Percentiles rank a stretch among this genome's conserved stretches.
Conservation (phyloP, 2,113 vertebrate genomes). For the human region GRCh38 chr9:18958501-18959000, state of each 20-base stretch:
- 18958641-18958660: background rate
- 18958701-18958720: background rate
- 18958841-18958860: background rate
- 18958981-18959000: background rate
- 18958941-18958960: background rate
- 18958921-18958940: background rate
- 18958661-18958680: background rate
- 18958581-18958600: background rate
- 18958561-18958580: background rate
- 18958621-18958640: background rate
- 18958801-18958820: constrained; percentile 36
- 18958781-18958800: background rate
- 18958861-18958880: background rate
- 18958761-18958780: background rate
- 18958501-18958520: background rate
- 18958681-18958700: background rate
- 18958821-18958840: constrained; percentile 27
- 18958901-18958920: background rate
- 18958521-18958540: background rate
- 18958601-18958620: background rate
- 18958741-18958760: background rate
- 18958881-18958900: constrained; percentile 19
- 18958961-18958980: background rate
- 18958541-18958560: background rate
- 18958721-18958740: background rate